Percentiles rank a stretch among this genome's conserved stretches.
These are phyloP conservation scores for Aratinga solstitialis DNA, from an alignment of 2,797 vertebrate species.

Conservation along the genomic window DNA sequence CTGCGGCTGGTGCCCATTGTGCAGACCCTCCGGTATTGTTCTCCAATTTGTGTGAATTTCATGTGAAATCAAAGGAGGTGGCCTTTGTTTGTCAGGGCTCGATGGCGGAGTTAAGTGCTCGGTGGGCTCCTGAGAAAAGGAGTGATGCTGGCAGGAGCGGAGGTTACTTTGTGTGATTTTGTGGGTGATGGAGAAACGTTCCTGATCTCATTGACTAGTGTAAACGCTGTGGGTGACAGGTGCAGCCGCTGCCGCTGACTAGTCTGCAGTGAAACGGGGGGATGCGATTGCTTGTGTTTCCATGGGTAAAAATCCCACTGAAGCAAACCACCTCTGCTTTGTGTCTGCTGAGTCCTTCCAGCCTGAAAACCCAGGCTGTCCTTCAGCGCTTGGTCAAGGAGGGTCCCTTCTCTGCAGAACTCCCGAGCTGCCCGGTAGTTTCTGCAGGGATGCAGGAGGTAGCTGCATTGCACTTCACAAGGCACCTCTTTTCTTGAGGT, in stretches of 20 bases:
- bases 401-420: neutral
- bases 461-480: neutral
- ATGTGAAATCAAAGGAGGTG: neutral
- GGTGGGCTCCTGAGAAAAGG: neutral
- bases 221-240: neutral
- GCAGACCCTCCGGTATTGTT: constrained; percentile 14
- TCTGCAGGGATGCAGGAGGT: neutral
- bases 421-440: neutral
- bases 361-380: neutral
- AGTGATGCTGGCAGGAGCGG: neutral
- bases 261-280: neutral
- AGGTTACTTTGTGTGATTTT: neutral
- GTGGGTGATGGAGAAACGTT: neutral
- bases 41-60: neutral
- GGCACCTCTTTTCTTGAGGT: neutral
- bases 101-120: neutral
- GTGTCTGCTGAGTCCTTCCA: neutral
- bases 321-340: neutral
- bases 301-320: neutral
- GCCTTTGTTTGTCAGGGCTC: constrained; percentile 18
- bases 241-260: neutral
- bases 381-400: neutral
- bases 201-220: neutral
- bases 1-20: neutral
- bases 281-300: accelerated